A percentile compares a stretch with the other conserved stretches of the same genome.
Conservation (phyloP, 2,888 invertebrate species). For the Lobophora halterata region DNA sequence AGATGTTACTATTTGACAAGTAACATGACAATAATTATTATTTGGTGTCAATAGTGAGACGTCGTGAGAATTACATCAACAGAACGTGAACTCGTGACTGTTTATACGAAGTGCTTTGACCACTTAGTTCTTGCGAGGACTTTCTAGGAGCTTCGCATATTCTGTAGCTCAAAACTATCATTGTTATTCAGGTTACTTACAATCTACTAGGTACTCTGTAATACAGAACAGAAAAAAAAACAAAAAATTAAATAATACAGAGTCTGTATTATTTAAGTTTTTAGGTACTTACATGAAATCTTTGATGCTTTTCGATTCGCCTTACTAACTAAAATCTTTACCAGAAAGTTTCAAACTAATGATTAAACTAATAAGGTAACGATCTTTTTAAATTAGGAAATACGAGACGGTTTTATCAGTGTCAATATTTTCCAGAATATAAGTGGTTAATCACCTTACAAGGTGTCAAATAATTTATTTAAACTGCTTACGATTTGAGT, state of each 20-base stretch:
- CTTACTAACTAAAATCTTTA: too few relatives aligned
- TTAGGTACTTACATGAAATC: too few relatives aligned
- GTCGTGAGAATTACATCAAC: constrained; percentile 50
- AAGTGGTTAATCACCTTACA: constrained; percentile 17
- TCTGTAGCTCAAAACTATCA: constrained; percentile 28
- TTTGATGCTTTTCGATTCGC: too few relatives aligned
- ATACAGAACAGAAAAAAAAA: not conserved
- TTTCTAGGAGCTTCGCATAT: constrained; percentile 25
- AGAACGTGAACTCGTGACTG: constrained; percentile 40
- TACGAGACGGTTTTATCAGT: not conserved
- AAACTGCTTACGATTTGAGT: constrained; percentile 17
- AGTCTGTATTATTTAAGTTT: too few relatives aligned
- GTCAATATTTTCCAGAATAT: constrained; percentile 3
- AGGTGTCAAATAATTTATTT: constrained; percentile 26
- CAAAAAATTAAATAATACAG: constrained; percentile 6
- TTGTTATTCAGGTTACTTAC: constrained; percentile 23
- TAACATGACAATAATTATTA: constrained; percentile 47
- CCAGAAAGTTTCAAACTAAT: too few relatives aligned
- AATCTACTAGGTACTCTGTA: constrained; percentile 4
- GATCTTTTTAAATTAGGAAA: too few relatives aligned
- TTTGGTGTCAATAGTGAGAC: constrained; percentile 49
- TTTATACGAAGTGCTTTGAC: constrained; percentile 32
- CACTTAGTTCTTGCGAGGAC: constrained; percentile 25
- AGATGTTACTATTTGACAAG: constrained; percentile 41
- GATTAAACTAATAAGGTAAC: too few relatives aligned